phyloP scores from a whole-genome alignment of 2,888 invertebrate genomes.

The Artemia sinica region DNA sequence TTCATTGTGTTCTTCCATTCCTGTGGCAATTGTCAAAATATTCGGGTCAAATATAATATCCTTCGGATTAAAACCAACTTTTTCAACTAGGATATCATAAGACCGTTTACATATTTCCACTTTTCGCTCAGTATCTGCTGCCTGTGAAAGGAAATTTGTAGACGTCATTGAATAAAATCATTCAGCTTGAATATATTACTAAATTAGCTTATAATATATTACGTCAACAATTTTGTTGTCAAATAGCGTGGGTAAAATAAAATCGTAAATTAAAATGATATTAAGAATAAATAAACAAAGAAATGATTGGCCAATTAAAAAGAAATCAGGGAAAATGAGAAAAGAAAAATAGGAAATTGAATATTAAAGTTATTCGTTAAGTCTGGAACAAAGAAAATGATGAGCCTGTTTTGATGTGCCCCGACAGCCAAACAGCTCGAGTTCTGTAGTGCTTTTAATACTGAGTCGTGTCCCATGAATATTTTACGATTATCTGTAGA shows the following conservation, averaged over 20 bases:
- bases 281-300: neutral
- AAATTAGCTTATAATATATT: neutral
- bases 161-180: neutral
- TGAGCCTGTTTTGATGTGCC: no score
- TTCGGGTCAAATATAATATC: constrained; percentile 44
- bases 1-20: constrained; percentile 40
- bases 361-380: no score
- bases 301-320: no score
- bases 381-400: no score
- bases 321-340: no score
- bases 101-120: constrained; percentile 39
- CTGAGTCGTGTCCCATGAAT: no score
- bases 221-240: neutral
- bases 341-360: no score
- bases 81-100: constrained; percentile 36
- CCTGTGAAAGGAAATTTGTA: constrained; percentile 29
- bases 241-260: no score
- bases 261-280: no score
- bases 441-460: no score
- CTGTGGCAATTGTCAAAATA: constrained; percentile 42
- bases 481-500: no score
- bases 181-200: constrained; percentile 13
- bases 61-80: constrained; percentile 37
- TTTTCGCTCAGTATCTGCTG: constrained; percentile 37
- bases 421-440: no score